A percentile compares a stretch with the other conserved stretches of the same genome.
These are phyloP conservation scores for Spisula subtruncata DNA, from an alignment of 2,888 invertebrate genomes.

Conservation along the genomic window DNA sequence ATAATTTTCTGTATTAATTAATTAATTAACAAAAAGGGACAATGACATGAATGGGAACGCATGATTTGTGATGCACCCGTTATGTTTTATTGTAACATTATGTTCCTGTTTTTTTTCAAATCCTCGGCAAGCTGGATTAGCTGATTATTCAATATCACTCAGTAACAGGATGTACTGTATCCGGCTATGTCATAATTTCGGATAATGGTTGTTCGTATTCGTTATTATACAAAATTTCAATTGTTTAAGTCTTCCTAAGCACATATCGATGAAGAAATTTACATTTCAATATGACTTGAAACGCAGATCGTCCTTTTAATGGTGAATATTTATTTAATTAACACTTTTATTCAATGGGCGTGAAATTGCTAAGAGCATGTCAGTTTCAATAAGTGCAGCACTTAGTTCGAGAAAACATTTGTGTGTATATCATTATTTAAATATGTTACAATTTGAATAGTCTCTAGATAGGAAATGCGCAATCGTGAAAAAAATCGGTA, in stretches of 20 bases:
- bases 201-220: background rate
- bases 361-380: background rate
- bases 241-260: background rate
- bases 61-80: background rate
- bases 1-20: background rate
- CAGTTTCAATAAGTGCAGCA: background rate
- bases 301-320: background rate
- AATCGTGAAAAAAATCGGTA: too few relatives aligned
- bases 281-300: background rate
- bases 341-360: conserved; percentile 3
- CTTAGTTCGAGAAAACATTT: background rate
- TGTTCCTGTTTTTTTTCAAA: background rate
- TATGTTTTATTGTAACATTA: background rate
- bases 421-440: background rate
- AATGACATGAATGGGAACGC: too few relatives aligned
- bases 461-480: too few relatives aligned
- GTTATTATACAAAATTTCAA: background rate
- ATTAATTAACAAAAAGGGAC: background rate
- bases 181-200: conserved; percentile 4
- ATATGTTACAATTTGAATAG: background rate
- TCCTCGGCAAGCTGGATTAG: background rate
- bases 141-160: background rate
- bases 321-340: background rate
- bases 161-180: background rate
- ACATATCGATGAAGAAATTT: background rate